phyloP scores from a whole-genome alignment of 2,888 invertebrate species.

The Mimachlamys varia region DNA sequence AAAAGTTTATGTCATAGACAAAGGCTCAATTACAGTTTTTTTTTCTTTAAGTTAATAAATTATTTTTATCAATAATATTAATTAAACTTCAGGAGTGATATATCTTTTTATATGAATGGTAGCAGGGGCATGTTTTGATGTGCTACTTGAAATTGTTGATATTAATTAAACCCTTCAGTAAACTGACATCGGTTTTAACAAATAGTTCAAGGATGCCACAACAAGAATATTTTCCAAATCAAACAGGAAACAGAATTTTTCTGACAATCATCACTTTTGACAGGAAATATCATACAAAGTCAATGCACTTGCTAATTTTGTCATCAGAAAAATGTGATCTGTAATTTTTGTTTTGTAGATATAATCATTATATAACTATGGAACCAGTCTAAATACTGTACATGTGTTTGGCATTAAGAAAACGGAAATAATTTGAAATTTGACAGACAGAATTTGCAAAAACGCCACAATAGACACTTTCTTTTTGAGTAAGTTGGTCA shows the following conservation, averaged over 20 bases:
- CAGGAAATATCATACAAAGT: constrained; percentile 34
- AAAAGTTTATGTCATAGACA: not conserved
- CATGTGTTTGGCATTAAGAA: not conserved
- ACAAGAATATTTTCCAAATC: not conserved
- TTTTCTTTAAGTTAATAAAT: too few relatives aligned
- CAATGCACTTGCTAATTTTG: constrained; percentile 15
- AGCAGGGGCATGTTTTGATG: not conserved
- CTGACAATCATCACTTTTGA: constrained; percentile 15
- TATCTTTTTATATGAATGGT: too few relatives aligned
- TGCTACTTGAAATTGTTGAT: not conserved
- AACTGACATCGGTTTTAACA: not conserved
- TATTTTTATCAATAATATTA: too few relatives aligned
- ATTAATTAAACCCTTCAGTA: not conserved
- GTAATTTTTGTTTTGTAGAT: not conserved
- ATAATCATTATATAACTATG: too few relatives aligned
- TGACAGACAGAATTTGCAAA: not conserved
- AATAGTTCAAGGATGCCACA: not conserved
- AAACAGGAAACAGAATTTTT: not conserved
- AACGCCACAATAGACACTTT: not conserved
- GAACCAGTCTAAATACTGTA: too few relatives aligned
- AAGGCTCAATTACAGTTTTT: not conserved
- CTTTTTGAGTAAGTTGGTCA: not conserved
- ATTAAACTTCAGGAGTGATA: too few relatives aligned
- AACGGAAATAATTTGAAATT: not conserved
- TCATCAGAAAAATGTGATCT: constrained; percentile 31